These are phyloP conservation scores for Cylindroiulus punctatus DNA, from an alignment of 2,888 invertebrate species.

Conservation along the genomic window DNA sequence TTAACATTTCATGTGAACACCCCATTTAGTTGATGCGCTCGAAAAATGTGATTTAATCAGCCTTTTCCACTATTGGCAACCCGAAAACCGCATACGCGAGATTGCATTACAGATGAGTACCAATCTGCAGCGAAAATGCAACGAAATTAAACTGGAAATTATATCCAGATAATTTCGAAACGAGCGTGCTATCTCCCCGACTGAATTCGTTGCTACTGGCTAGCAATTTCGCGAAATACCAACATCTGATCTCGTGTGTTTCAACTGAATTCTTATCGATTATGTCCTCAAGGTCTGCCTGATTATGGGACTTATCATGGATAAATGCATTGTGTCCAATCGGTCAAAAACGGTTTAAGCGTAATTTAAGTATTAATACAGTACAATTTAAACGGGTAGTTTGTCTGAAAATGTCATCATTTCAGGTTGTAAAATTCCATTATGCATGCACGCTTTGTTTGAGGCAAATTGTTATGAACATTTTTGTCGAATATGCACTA, in stretches of 20 bases:
- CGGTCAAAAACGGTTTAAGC: no score
- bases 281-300: no score
- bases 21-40: constrained; percentile 43
- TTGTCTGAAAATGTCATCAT: no score
- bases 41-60: constrained; percentile 47
- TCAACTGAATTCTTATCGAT: neutral
- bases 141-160: constrained; percentile 42
- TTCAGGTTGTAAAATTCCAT: no score
- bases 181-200: constrained; percentile 7
- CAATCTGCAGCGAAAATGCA: neutral
- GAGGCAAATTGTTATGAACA: no score
- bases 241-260: neutral
- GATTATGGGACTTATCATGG: no score
- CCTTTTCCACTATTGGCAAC: constrained; percentile 34
- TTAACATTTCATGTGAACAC: constrained; percentile 42
- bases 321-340: no score
- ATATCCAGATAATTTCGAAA: constrained; percentile 13
- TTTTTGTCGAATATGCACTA: no score
- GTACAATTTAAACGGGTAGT: no score
- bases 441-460: no score
- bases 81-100: constrained; percentile 26
- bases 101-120: constrained; percentile 30
- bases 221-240: neutral
- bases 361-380: no score
- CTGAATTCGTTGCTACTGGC: neutral